These are phyloP conservation scores for Epistrophe eligans DNA, from an alignment of 2,888 invertebrate species.

Conservation along the genomic window DNA sequence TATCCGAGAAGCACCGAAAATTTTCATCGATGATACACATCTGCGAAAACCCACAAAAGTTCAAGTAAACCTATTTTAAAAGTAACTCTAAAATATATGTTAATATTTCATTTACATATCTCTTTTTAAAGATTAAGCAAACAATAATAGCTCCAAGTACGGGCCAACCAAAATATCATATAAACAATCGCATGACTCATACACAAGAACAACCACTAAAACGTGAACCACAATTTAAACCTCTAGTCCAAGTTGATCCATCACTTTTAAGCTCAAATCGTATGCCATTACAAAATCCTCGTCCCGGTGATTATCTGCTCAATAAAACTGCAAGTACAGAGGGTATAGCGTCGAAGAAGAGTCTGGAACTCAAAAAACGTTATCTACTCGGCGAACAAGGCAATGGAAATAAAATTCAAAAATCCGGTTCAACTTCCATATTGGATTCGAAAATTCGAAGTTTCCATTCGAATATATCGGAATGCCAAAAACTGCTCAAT, in stretches of 20 bases:
- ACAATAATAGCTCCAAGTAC: conserved; percentile 79
- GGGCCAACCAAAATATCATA: conserved; percentile 69
- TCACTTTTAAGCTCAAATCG: conserved; percentile 81
- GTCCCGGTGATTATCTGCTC: conserved; percentile 90
- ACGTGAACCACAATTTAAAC: conserved; percentile 83
- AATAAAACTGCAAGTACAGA: conserved; percentile 94
- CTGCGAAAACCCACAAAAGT: conserved; percentile 87
- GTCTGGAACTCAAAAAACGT: conserved; percentile 93
- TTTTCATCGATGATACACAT: conserved; percentile 88
- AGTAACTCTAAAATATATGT: no score
- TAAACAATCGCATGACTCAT: conserved; percentile 78
- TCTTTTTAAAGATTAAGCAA: conserved; percentile 80
- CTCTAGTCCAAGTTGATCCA: conserved; percentile 84
- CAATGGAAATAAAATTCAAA: conserved; percentile 88
- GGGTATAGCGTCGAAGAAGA: conserved; percentile 94
- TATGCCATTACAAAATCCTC: conserved; percentile 85
- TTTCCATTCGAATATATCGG: conserved; percentile 93
- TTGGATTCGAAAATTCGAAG: conserved; percentile 93
- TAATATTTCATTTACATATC: neutral
- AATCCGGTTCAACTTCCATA: conserved; percentile 93
- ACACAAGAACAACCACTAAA: conserved; percentile 75
- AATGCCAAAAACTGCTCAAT: conserved; percentile 93
- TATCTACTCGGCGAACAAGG: conserved; percentile 91
- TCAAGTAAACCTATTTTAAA: conserved; percentile 84
- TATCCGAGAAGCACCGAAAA: conserved; percentile 88